These are phyloP conservation scores for Cyclura pinguis DNA, from an alignment of 2,797 vertebrate genomes.

Conservation along the genomic window DNA sequence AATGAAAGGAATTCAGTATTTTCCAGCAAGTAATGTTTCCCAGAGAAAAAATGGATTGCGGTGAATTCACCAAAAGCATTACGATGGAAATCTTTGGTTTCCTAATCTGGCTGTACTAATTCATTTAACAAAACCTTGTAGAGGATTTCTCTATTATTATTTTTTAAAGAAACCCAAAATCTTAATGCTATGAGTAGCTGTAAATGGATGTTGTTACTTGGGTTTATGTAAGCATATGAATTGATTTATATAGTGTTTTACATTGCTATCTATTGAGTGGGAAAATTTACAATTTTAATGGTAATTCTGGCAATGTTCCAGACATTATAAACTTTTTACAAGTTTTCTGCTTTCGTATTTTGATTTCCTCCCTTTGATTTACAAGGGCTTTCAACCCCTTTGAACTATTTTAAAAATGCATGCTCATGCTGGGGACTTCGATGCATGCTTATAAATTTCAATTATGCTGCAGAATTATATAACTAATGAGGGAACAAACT, in stretches of 20 bases:
- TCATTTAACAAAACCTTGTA: slow-evolving; percentile 46
- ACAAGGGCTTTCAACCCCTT: slow-evolving; percentile 46
- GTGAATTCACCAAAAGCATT: background rate
- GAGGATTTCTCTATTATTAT: background rate
- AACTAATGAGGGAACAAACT: slow-evolving; percentile 31
- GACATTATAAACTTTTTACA: slow-evolving; percentile 59
- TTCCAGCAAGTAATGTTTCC: slow-evolving; percentile 22
- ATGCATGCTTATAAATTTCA: slow-evolving; percentile 42
- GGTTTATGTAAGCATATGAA: slow-evolving; percentile 61
- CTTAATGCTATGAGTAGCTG: slow-evolving; percentile 38
- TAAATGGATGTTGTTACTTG: slow-evolving; percentile 54
- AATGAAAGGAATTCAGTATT: slow-evolving; percentile 43
- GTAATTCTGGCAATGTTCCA: slow-evolving; percentile 70
- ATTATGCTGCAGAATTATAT: slow-evolving; percentile 7
- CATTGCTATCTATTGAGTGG: slow-evolving; percentile 66
- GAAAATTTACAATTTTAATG: slow-evolving; percentile 78
- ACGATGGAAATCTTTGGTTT: slow-evolving; percentile 15
- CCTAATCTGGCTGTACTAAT: slow-evolving; percentile 5
- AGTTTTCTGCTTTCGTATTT: slow-evolving; percentile 56
- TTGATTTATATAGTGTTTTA: slow-evolving; percentile 58
- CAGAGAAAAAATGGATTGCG: slow-evolving; percentile 29
- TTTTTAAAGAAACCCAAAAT: slow-evolving; percentile 20
- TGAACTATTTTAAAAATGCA: slow-evolving; percentile 38
- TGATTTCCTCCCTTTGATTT: slow-evolving; percentile 65
- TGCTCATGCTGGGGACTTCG: slow-evolving; percentile 45